These are phyloP conservation scores for Eunapius fragilis DNA, from an alignment of 37 sponge, comb jelly and placozoan species.

Conservation along the genomic window DNA sequence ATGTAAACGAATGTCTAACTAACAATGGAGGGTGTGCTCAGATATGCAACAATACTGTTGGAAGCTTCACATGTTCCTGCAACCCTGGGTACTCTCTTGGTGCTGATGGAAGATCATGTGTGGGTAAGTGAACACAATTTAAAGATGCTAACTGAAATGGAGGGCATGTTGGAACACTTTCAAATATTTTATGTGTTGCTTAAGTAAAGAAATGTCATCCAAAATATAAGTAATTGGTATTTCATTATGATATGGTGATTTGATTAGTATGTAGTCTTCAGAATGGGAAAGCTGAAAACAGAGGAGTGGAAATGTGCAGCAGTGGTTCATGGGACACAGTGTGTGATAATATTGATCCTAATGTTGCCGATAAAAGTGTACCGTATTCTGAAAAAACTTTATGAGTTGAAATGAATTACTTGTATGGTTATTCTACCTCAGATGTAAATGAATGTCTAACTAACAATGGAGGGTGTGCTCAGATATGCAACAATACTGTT, in stretches of 20 bases:
- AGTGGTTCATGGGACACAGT: conserved; percentile 46
- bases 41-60: background rate
- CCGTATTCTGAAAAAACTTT: too few species aligned
- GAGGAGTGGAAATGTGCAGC: conserved; percentile 46
- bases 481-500: conserved; percentile 24
- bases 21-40: background rate
- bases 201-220: too few species aligned
- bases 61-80: conserved; percentile 8
- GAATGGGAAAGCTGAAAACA: conserved; percentile 6
- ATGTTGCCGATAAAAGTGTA: too few species aligned
- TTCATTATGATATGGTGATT: background rate
- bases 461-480: conserved; percentile 7
- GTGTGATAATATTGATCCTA: conserved; percentile 31
- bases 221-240: background rate
- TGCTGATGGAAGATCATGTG: conserved; percentile 7
- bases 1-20: background rate
- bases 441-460: conserved; percentile 28
- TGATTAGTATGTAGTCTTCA: conserved; percentile 5
- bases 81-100: conserved; percentile 21
- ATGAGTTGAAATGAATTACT: background rate
- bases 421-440: background rate
- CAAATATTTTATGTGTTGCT: too few species aligned
- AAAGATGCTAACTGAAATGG: background rate
- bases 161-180: background rate
- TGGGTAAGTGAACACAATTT: conserved; percentile 2